Percentiles rank a stretch among this genome's conserved stretches.
Evolutionary conservation across 2,888 invertebrate genomes (phyloP).

Genomic region (Tetrapedia diversipes): DNA sequence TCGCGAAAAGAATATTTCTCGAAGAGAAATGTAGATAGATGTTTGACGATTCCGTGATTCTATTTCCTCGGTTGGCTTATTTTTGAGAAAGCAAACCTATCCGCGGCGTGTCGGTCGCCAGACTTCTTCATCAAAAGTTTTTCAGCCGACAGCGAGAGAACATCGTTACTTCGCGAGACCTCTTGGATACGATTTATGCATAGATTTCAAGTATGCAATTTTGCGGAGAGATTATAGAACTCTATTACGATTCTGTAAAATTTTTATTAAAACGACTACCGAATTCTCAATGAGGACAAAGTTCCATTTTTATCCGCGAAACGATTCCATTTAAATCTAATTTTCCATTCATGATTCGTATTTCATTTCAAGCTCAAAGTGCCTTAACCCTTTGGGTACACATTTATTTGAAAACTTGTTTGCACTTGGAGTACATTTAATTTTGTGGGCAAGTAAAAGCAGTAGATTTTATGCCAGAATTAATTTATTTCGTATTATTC

Average conservation of each 20-base stretch:
- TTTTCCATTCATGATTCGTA: too few species aligned
- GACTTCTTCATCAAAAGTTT: slow-evolving; percentile 6
- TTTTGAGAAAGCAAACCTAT: background rate
- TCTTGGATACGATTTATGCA: background rate
- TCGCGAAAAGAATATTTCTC: slow-evolving; percentile 10
- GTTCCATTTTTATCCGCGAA: background rate
- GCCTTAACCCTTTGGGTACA: too few species aligned
- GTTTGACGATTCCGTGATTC: slow-evolving; percentile 20
- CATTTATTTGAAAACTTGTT: too few species aligned
- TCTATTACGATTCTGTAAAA: background rate
- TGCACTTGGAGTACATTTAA: too few species aligned
- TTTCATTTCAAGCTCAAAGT: too few species aligned
- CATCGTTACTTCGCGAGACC: background rate
- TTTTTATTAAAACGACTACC: background rate
- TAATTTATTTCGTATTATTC: too few species aligned
- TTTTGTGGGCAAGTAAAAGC: too few species aligned
- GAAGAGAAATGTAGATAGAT: slow-evolving; percentile 15
- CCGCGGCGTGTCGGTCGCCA: background rate
- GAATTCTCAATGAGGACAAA: background rate
- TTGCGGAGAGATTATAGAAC: background rate
- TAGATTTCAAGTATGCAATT: background rate
- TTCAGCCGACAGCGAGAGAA: background rate
- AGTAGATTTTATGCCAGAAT: too few species aligned
- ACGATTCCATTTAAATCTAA: too few species aligned
- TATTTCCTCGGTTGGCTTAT: background rate